Base-by-base conservation (phyloP, 1,140 invertebrate genomes). In the Psix sp. region DNA sequence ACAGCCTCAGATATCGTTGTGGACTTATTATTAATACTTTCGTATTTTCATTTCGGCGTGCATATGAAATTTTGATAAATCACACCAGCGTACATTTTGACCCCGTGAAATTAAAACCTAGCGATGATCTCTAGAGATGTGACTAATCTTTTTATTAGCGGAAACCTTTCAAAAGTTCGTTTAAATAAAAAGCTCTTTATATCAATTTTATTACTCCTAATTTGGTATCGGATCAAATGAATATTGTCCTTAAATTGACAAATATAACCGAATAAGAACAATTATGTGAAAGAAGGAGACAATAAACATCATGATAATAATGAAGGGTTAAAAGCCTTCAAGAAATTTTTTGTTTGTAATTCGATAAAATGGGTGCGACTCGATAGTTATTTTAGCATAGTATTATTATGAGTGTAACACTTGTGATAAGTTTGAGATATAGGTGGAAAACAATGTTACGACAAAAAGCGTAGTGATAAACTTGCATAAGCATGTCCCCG, bases 21-120 rank as follows among this genome's bases (percentile, higher is more conserved):
- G 74, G 66, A 63, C 77, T 74, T 67, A 68, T 76, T 62, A 68
- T 77, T 78, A 75, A 77, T 75, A 78, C 42, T 48, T 26, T 63
- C 43, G 38, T 63, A 60, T 71, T 68, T 51, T 48, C 16, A 54
- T 68, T 56, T 56, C 26, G 43, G 26, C 35, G 46, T 33, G 40
- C 1, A 29, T 39, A 11, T 11, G 5, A 33, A 66, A 40, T 54
- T 49, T 42, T n/a, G n/a, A n/a, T n/a, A n/a, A n/a, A n/a, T n/a
- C n/a, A n/a, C 29, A 24, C 10, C 6, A 13, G 24, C n/a, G 17
- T 43, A 38, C 10, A 54, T 52, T 43, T 52, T 14, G 18, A 26
- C 38, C 5, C 13, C 20, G 16, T 33, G 39, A 45, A 45, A 52
- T 63, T 16, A 51, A 35, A 51, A 24, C 46, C 18, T 13, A 10